These are phyloP conservation scores for Hypotaenidia philippensis DNA, from an alignment of 2,797 vertebrate species.

Conservation along the genomic window DNA sequence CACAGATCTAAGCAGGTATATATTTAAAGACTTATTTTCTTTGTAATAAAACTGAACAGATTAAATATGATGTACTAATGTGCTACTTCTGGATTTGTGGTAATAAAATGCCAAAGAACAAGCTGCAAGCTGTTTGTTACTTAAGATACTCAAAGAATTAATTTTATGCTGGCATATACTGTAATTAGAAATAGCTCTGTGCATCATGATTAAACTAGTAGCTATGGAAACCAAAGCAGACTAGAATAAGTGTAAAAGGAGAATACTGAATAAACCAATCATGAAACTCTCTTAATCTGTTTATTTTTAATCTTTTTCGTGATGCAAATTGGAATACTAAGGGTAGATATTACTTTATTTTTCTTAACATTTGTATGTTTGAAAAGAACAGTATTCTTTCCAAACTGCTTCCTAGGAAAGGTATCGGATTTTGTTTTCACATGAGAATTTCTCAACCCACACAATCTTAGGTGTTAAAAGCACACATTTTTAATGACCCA, in stretches of 20 bases:
- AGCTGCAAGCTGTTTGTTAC: constrained; percentile 78
- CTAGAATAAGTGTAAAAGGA: constrained; percentile 72
- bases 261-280: constrained; percentile 67
- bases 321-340: constrained; percentile 36
- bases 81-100: constrained; percentile 61
- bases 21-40: constrained; percentile 43
- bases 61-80: constrained; percentile 55
- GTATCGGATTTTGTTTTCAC: constrained; percentile 12
- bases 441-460: constrained; percentile 12
- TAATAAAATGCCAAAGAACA: constrained; percentile 77
- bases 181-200: constrained; percentile 83
- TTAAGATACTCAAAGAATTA: constrained; percentile 81
- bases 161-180: constrained; percentile 83
- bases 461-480: constrained; percentile 14
- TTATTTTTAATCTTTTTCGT: constrained; percentile 61
- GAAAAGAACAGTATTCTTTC: not conserved
- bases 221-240: constrained; percentile 82
- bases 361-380: constrained; percentile 1
- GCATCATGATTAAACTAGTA: constrained; percentile 83
- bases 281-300: constrained; percentile 63
- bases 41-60: constrained; percentile 67
- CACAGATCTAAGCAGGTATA: constrained; percentile 23
- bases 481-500: not conserved
- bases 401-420: not conserved
- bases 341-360: not conserved